Evolutionary conservation across 1,140 invertebrate species (phyloP), one percentile per base, ranked within the genome.

Genomic region (Acyrthosiphon pisum): DNA sequence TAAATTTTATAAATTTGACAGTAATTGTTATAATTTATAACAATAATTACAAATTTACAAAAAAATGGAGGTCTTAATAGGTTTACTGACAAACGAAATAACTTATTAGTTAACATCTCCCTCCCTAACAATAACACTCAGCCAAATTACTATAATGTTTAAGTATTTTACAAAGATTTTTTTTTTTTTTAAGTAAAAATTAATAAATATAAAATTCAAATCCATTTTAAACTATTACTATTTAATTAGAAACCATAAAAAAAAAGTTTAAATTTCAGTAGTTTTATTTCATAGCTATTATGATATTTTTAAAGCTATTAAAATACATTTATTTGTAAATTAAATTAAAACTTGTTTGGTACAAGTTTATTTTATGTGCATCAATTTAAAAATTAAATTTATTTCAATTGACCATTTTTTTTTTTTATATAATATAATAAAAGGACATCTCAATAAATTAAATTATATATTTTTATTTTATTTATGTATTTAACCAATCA

Each of bases 351-450:
- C 23, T 86, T 14, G 7, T 86, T 30, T 30, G 26, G n/a, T 86
- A 30, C 44, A 8, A 46, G 22, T 84, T 35, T 37, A 20, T 84
- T 84, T 41, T 30, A n/a, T n/a, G 30, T 6, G 30, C 26, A 41
- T 41, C 84, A 86, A 86, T 86, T 86, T 46, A 86, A 6, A 68
- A 60, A 86, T 46, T n/a, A 30, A 30, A 46, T 87, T 30, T 20
- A 88, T 46, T 20, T 88, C 44, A 88, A 88, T 87, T 88, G 46
- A n/a, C 46, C 30, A 88, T 35, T 88, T 35, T 88, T 50, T 76
- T 76, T 76, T 30, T 18, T n/a, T 41, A 41, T 41, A 41, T 41
- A 41, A 35, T n/a, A 22, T 22, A 50, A 88, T 88, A 48, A 48
- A 48, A 76, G 60, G 46, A 35, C 18, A 88, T 35, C 14, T 50